phyloP scores from a whole-genome alignment of 1,140 invertebrate species.

The Bacillus rossius region DNA sequence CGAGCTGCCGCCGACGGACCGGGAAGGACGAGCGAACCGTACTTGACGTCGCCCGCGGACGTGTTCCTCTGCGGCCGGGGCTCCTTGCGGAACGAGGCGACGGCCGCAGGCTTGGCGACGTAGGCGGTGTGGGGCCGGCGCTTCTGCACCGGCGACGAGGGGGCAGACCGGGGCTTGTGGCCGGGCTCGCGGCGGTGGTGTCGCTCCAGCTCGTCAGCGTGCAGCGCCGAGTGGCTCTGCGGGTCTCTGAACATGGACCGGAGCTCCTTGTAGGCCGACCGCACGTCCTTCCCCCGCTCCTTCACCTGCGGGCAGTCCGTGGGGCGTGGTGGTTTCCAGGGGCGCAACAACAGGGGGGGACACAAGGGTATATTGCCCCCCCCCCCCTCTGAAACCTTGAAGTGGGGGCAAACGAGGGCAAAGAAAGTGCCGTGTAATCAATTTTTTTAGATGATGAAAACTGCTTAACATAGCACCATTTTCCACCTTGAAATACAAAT shows the following conservation, averaged over 20 bases:
- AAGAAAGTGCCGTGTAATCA: too few relatives aligned
- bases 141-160: constrained; percentile 56
- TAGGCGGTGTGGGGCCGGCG: constrained; percentile 41
- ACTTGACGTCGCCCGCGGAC: neutral
- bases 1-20: too few relatives aligned
- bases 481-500: too few relatives aligned
- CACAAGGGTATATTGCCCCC: too few relatives aligned
- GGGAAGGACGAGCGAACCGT: too few relatives aligned
- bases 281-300: constrained; percentile 66
- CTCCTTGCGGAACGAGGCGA: constrained; percentile 49
- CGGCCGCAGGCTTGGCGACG: constrained; percentile 41
- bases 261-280: constrained; percentile 67
- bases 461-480: too few relatives aligned
- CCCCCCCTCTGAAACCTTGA: too few relatives aligned
- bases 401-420: too few relatives aligned
- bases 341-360: too few relatives aligned
- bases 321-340: neutral
- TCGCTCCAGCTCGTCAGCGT: too few relatives aligned
- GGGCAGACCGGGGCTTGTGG: constrained; percentile 52
- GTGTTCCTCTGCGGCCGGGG: constrained; percentile 13
- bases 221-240: neutral
- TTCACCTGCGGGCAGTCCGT: constrained; percentile 52
- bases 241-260: constrained; percentile 54
- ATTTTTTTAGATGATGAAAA: constrained; percentile 1
- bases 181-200: too few relatives aligned